Percentiles rank a stretch among this genome's conserved stretches.
Conservation (phyloP, 1,140 invertebrate genomes). For the Euborellia annulipes region DNA sequence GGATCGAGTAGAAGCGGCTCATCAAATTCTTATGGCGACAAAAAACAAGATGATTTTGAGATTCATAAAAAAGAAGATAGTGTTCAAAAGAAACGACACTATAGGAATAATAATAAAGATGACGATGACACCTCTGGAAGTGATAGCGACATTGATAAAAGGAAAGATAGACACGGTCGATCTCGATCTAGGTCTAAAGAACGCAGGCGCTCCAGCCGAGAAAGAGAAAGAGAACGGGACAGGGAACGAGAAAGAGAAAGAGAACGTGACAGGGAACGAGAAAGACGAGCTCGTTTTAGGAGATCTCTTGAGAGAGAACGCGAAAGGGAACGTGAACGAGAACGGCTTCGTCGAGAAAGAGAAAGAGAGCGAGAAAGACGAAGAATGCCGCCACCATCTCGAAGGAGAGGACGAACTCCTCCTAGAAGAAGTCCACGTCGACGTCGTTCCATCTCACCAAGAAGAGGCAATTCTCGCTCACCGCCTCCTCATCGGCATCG, state of each 20-base stretch:
- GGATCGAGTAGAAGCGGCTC: constrained; percentile 13
- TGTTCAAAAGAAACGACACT: constrained; percentile 66
- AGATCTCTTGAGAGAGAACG: constrained; percentile 15
- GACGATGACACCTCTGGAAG: constrained; percentile 52
- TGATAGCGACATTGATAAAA: constrained; percentile 31
- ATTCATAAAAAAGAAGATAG: constrained; percentile 59
- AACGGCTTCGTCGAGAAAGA: constrained; percentile 12
- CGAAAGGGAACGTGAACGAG: constrained; percentile 17
- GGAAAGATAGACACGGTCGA: constrained; percentile 23
- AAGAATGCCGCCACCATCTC: constrained; percentile 5
- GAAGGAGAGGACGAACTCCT: background rate
- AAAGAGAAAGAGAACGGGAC: constrained; percentile 14
- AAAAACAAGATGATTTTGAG: constrained; percentile 48
- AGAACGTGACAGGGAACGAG: constrained; percentile 26
- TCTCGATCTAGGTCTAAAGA: constrained; percentile 25
- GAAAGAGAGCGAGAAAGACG: constrained; percentile 13
- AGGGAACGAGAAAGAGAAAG: constrained; percentile 25
- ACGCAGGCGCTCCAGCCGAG: constrained; percentile 12
- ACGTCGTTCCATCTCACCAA: background rate
- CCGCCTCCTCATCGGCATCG: no score
- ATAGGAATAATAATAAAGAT: constrained; percentile 62
- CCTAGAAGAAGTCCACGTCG: constrained; percentile 4
- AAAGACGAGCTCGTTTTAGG: constrained; percentile 6
- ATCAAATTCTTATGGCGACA: background rate
- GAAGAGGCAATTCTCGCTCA: no score